These are phyloP conservation scores for Eulemur rufifrons DNA, from an alignment of 2,113 vertebrate genomes.

Conservation along the genomic window DNA sequence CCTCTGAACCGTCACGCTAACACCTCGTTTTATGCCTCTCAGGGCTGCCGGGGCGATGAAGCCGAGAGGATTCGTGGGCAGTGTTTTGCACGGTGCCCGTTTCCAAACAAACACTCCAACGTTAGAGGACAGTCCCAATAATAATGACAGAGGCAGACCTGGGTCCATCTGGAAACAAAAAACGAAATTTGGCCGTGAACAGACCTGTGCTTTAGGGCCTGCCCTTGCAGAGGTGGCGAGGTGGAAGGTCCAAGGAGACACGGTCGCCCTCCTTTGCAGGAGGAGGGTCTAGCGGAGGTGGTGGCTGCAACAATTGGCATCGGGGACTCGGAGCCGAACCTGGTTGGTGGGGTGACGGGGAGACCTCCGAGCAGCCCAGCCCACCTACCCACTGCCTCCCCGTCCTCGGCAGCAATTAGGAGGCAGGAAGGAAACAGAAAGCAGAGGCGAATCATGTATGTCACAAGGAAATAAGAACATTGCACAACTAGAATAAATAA, in stretches of 20 bases:
- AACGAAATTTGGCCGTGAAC: rapidly evolving
- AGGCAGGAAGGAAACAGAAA: constrained; percentile 72
- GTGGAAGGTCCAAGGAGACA: background rate
- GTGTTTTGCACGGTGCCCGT: background rate
- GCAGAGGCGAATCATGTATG: constrained; percentile 78
- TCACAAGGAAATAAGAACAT: constrained; percentile 82
- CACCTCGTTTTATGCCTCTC: rapidly evolving
- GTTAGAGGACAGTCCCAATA: rapidly evolving
- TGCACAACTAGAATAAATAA: constrained; percentile 85
- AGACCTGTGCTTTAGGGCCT: background rate
- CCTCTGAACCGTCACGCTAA: too few relatives aligned
- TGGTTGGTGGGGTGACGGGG: background rate
- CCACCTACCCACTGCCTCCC: background rate
- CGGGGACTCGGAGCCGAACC: background rate
- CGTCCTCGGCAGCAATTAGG: constrained; percentile 65
- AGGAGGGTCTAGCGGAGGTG: background rate
- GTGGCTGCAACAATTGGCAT: background rate
- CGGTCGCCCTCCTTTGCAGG: background rate
- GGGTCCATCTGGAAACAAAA: background rate
- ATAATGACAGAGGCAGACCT: background rate
- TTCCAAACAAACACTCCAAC: rapidly evolving
- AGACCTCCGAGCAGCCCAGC: background rate
- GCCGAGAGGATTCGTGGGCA: rapidly evolving
- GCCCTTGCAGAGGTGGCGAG: background rate
- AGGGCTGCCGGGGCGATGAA: background rate